phyloP scores from a whole-genome alignment of 2,113 vertebrate species.

The Sphaerodactylus townsendi region DNA sequence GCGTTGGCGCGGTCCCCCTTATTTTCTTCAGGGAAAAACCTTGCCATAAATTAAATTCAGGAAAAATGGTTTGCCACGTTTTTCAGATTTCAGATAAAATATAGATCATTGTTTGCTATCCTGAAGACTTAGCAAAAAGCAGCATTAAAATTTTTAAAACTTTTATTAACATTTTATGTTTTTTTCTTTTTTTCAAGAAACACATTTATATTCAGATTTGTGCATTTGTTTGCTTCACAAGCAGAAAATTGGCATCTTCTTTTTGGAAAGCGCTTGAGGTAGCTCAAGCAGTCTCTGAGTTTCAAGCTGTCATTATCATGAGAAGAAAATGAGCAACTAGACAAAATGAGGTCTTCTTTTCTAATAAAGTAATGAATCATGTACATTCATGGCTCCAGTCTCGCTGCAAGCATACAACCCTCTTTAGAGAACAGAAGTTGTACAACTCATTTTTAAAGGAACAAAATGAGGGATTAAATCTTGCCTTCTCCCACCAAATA shows the following conservation, averaged over 20 bases:
- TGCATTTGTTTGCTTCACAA: neutral
- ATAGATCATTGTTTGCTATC: neutral
- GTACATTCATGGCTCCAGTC: neutral
- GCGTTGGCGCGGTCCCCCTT: no score
- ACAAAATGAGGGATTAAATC: neutral
- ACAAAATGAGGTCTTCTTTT: neutral
- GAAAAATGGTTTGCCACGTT: neutral
- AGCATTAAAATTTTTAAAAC: no score
- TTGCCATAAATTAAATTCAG: neutral
- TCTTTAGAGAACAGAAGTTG: neutral
- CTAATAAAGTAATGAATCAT: neutral
- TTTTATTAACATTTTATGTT: no score
- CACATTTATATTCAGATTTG: slow-evolving; percentile 4
- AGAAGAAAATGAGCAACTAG: neutral
- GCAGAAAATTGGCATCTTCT: neutral
- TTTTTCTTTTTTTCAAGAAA: neutral
- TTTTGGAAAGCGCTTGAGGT: neutral
- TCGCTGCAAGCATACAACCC: neutral
- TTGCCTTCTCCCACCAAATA: neutral
- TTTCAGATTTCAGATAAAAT: neutral
- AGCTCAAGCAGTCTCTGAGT: neutral
- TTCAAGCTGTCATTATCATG: neutral
- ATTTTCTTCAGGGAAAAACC: neutral
- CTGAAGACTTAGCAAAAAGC: neutral
- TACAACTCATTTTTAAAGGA: neutral